Conservation (phyloP, 2,113 vertebrate genomes). For the Sylvietta virens region DNA sequence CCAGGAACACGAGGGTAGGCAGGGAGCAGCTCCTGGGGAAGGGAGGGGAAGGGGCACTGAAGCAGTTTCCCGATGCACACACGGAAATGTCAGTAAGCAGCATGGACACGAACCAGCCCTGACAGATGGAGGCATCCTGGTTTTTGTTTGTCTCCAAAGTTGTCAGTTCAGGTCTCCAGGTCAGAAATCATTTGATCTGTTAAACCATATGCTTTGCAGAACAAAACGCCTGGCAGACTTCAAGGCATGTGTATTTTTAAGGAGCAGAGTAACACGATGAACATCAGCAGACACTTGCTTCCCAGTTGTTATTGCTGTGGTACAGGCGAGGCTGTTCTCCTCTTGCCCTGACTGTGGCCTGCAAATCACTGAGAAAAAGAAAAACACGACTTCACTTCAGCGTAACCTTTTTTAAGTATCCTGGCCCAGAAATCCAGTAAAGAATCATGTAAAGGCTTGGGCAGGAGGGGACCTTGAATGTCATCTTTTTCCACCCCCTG, state of each 20-base stretch:
- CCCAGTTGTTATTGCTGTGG: neutral
- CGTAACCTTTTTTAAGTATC: neutral
- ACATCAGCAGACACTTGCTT: conserved; percentile 20
- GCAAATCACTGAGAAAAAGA: neutral
- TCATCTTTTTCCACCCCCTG: fast-evolving
- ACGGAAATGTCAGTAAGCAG: conserved; percentile 27
- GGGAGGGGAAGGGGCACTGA: neutral
- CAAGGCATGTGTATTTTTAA: conserved; percentile 61
- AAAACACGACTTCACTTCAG: neutral
- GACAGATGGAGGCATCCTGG: conserved; percentile 58
- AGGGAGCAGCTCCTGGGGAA: neutral
- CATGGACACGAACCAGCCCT: conserved; percentile 4
- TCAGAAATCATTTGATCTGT: conserved; percentile 75
- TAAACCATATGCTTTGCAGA: conserved; percentile 73
- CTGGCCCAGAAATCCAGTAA: neutral
- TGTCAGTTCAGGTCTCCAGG: conserved; percentile 73
- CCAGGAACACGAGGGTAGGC: neutral
- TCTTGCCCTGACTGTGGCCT: neutral
- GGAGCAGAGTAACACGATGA: conserved; percentile 22
- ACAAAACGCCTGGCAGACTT: conserved; percentile 68
- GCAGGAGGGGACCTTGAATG: neutral
- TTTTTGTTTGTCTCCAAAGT: conserved; percentile 65
- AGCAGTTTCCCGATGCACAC: neutral
- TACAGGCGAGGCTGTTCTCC: neutral
- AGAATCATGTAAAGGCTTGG: neutral